phyloP scores from a whole-genome alignment of 2,797 vertebrate species.

The Sebastes iracundus region DNA sequence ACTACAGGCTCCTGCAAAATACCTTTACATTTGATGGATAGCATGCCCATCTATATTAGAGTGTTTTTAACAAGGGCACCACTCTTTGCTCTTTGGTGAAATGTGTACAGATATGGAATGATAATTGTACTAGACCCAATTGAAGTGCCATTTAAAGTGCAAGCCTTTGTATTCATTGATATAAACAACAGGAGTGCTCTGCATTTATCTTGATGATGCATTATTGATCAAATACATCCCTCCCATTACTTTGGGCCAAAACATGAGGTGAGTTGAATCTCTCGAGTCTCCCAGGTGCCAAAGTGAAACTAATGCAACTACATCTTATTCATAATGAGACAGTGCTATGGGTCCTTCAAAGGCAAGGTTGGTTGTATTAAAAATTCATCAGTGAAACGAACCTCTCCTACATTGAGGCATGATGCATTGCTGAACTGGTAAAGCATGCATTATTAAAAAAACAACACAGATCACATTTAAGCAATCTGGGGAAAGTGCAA shows the following conservation, averaged over 20 bases:
- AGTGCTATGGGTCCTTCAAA: slow-evolving; percentile 31
- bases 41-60: not conserved
- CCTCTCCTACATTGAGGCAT: slow-evolving; percentile 24
- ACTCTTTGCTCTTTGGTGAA: not conserved
- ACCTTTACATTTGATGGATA: not conserved
- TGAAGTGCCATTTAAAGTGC: slow-evolving; percentile 24
- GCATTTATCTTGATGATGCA: slow-evolving; percentile 45
- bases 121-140: not conserved
- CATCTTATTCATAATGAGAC: slow-evolving; percentile 57
- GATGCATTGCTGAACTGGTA: slow-evolving; percentile 39
- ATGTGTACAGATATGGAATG: not conserved
- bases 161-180: slow-evolving; percentile 22
- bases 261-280: slow-evolving; percentile 48
- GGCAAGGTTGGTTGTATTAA: slow-evolving; percentile 49
- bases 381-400: slow-evolving; percentile 50
- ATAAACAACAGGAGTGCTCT: slow-evolving; percentile 28
- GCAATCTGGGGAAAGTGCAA: slow-evolving; percentile 46
- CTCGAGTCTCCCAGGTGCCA: slow-evolving; percentile 27
- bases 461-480: slow-evolving; percentile 50
- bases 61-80: not conserved
- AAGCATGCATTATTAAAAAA: slow-evolving; percentile 59
- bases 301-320: slow-evolving; percentile 57
- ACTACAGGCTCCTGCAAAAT: not conserved
- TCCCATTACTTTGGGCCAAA: slow-evolving; percentile 44
- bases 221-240: slow-evolving; percentile 58